Base-by-base conservation (phyloP, 1,140 invertebrate species). In the Nasonia giraulti region DNA sequence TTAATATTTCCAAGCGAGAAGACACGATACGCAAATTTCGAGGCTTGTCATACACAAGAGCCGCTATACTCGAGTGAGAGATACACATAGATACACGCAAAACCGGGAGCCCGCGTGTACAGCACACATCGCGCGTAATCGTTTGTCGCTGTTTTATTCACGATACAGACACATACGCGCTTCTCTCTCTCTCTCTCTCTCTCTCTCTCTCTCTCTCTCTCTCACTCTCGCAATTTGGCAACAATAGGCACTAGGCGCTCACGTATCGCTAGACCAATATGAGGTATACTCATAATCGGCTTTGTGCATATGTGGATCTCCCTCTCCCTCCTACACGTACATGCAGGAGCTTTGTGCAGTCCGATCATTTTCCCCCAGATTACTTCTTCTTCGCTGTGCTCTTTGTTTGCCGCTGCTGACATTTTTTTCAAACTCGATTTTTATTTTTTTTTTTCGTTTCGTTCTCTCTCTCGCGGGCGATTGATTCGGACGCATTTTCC, bases 371-470 rank as follows among this genome's bases (percentile, higher is more conserved):
- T 80, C 20, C 77, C 68, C n/a, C 33, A 50, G 37, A 81, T 85
- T 85, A 85, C 23, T 85, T 81, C 71, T 85, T 85, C 73, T 81
- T 50, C 69, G 84, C 37, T 85, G 73, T 85, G 79, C 79, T 76
- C 78, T 80, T 85, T 85, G 77, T 85, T 50, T 6, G 68, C 27
- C 40, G 17, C 20, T 4, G 69, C 69, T 73, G 7, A n/a, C 11
- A 31, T 77, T 33, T 69, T 78, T 12, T 33, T 17, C 27, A 3
- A 7, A 31, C 40, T 2, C 31, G 62, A 40, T 69, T 83, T 83
- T 83, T 31, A 68, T 76, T 68, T 77, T 27, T 73, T 69, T 71
- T 79, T 79, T 27, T n/a, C 14, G 5, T 75, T 82, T 75, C 66
- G 33, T 68, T 23, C 66, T 2, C 17, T 23, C 66, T 75, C n/a